Conservation (phyloP, 2,797 vertebrate species). For the Chrysocyon brachyurus region DNA sequence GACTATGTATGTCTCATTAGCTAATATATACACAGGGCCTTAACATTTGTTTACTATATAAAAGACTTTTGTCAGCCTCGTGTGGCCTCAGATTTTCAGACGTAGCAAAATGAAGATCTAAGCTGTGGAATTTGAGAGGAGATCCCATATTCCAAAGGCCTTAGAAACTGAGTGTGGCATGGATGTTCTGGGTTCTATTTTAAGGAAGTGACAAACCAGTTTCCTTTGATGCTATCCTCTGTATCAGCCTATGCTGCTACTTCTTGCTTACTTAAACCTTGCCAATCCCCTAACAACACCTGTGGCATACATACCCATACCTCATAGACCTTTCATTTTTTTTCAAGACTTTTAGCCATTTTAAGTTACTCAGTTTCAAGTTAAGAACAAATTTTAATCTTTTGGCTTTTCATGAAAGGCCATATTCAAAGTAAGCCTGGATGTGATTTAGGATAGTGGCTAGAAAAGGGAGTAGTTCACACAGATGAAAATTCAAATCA, state of each 20-base stretch:
- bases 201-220: background rate
- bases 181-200: background rate
- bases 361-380: background rate
- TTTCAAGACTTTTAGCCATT: background rate
- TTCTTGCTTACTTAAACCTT: background rate
- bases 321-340: background rate
- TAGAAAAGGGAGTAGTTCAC: background rate
- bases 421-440: background rate
- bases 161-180: background rate
- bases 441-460: background rate
- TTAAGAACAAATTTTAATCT: background rate
- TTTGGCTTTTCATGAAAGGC: background rate
- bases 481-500: background rate
- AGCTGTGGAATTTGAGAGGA: background rate
- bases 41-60: background rate
- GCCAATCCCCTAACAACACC: background rate
- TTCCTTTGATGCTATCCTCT: background rate
- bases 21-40: background rate
- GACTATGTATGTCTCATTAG: background rate
- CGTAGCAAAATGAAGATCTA: background rate
- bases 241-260: background rate
- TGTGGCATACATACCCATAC: background rate
- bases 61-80: background rate
- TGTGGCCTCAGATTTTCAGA: background rate
- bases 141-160: background rate